These are phyloP conservation scores for Margarornis squamiger DNA, from an alignment of 2,797 vertebrate genomes.

Conservation along the genomic window DNA sequence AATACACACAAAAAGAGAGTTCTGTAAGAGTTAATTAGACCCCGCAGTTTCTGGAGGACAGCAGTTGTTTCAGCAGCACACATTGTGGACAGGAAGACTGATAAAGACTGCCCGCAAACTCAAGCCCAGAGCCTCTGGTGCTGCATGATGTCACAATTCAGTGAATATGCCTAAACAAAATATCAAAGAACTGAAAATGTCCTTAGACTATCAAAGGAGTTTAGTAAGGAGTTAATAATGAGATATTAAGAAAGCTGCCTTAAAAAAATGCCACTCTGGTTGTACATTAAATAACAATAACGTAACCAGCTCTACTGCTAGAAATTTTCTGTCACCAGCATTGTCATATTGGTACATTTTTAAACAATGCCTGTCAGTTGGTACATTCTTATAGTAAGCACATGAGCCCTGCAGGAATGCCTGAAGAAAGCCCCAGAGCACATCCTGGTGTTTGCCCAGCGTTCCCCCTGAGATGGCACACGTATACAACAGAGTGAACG, in stretches of 20 bases:
- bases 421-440: background rate
- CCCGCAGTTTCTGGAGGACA: background rate
- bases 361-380: background rate
- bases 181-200: background rate
- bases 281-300: background rate
- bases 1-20: rapidly evolving
- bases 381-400: background rate
- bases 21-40: background rate
- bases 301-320: rapidly evolving
- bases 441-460: background rate
- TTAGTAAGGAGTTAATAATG: background rate
- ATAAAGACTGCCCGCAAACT: background rate
- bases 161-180: background rate
- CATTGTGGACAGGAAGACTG: background rate
- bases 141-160: background rate
- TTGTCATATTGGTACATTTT: background rate
- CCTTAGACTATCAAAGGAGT: background rate
- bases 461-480: background rate
- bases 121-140: background rate
- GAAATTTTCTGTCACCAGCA: background rate
- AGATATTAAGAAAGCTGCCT: background rate
- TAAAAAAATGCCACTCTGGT: background rate
- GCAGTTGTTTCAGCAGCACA: rapidly evolving
- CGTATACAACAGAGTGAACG: rapidly evolving
- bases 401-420: background rate